Conservation (phyloP, 2,113 vertebrate species). For the Herpailurus yagouaroundi region DNA sequence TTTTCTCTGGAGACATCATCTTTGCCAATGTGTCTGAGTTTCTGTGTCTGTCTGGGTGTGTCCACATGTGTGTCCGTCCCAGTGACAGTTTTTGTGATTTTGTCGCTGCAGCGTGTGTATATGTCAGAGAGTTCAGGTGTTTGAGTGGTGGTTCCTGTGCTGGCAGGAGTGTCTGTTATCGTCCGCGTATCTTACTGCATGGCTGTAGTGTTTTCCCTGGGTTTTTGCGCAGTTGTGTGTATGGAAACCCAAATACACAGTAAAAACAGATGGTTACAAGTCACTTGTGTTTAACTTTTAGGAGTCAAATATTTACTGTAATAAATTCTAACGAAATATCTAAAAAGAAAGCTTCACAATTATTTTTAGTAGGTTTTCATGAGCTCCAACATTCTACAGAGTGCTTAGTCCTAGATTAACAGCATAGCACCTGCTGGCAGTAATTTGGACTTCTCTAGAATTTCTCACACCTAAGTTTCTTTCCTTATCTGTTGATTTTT, state of each 20-base stretch:
- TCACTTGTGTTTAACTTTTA: background rate
- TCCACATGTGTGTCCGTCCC: background rate
- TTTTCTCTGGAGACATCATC: background rate
- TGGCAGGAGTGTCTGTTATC: background rate
- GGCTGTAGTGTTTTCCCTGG: background rate
- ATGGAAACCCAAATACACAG: background rate
- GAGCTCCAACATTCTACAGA: background rate
- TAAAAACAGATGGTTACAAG: background rate
- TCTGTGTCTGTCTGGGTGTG: background rate
- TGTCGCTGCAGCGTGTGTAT: background rate
- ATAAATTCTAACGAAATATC: background rate
- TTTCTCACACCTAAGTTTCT: background rate
- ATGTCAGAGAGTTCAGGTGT: background rate
- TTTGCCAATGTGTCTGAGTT: background rate
- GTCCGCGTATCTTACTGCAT: background rate
- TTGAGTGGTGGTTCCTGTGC: background rate
- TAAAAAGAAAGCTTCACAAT: background rate
- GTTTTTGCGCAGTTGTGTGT: background rate
- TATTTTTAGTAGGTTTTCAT: background rate
- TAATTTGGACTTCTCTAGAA: background rate
- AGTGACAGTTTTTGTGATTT: background rate
- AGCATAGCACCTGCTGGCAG: background rate
- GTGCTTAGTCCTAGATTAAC: background rate
- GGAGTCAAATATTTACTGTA: background rate
- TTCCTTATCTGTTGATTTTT: background rate